A percentile compares a stretch with the other conserved stretches of the same genome.
phyloP scores from a whole-genome alignment of 1,140 invertebrate genomes.

The Drosophila saltans region DNA sequence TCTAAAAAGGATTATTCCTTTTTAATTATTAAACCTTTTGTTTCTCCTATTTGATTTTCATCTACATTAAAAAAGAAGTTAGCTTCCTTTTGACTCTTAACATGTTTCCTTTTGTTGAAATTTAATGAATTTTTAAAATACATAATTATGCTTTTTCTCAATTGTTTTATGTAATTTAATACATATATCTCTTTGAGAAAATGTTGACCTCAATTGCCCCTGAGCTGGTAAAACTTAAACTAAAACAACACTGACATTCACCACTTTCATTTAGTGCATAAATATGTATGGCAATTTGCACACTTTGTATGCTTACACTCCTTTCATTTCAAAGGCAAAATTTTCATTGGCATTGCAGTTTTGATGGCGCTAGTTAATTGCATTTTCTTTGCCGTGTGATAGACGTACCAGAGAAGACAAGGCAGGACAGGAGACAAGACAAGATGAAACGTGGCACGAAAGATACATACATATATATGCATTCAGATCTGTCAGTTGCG shows the following conservation, averaged over 20 bases:
- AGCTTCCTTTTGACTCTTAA: no score
- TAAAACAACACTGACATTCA: conserved; percentile 1
- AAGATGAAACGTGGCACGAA: conserved; percentile 32
- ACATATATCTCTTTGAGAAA: neutral
- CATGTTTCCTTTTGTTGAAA: no score
- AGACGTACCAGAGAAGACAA: conserved; percentile 17
- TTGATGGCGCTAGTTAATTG: conserved; percentile 71
- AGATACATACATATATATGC: conserved; percentile 27
- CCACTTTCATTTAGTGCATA: conserved; percentile 34
- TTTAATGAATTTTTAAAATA: neutral
- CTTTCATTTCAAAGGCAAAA: conserved; percentile 54
- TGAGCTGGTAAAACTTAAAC: neutral
- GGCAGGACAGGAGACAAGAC: conserved; percentile 48
- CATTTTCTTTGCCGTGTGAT: conserved; percentile 50
- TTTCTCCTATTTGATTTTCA: no score
- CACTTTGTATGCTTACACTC: conserved; percentile 44
- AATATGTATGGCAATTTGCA: conserved; percentile 59
- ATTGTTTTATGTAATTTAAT: neutral
- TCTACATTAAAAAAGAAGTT: no score
- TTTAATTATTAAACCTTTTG: no score
- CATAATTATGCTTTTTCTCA: neutral
- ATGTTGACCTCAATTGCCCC: neutral
- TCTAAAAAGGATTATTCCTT: no score
- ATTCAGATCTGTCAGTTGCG: conserved; percentile 50
- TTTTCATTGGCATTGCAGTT: conserved; percentile 52